phyloP scores from a whole-genome alignment of 1,140 invertebrate species.

The Chionoecetes opilio region DNA sequence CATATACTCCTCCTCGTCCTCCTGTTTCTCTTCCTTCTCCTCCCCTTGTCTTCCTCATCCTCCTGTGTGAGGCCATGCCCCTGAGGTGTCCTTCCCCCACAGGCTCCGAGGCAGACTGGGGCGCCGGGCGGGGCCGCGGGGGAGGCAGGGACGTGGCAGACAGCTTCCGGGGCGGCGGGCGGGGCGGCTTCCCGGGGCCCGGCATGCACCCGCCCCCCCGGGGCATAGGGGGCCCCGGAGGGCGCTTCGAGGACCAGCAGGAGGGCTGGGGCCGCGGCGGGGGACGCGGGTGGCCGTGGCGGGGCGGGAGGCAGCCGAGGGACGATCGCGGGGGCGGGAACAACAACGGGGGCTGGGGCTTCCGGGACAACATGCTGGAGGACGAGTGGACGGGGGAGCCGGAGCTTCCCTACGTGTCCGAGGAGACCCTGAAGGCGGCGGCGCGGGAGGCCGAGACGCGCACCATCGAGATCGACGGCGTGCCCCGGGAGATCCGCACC shows the following conservation, averaged over 20 bases:
- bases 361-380: conserved; percentile 43
- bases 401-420: conserved; percentile 79
- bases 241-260: conserved; percentile 7
- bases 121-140: conserved; percentile 44
- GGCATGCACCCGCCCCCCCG: background rate
- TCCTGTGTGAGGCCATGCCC: background rate
- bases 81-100: background rate
- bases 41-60: background rate
- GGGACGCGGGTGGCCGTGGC: conserved; percentile 52
- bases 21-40: too few species aligned
- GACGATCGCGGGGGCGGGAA: conserved; percentile 25
- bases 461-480: conserved; percentile 88
- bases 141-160: background rate
- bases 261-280: conserved; percentile 50
- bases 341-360: background rate
- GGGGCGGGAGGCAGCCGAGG: conserved; percentile 21
- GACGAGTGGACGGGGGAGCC: conserved; percentile 81
- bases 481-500: conserved; percentile 92
- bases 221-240: conserved; percentile 37
- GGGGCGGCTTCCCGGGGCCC: conserved; percentile 40
- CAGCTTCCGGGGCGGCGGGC: conserved; percentile 25
- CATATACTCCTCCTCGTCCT: too few species aligned
- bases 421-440: conserved; percentile 77
- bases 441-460: conserved; percentile 78
- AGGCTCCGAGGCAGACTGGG: background rate